Base-by-base conservation (phyloP, 1,140 invertebrate species). In the Drosophila oshimai region DNA sequence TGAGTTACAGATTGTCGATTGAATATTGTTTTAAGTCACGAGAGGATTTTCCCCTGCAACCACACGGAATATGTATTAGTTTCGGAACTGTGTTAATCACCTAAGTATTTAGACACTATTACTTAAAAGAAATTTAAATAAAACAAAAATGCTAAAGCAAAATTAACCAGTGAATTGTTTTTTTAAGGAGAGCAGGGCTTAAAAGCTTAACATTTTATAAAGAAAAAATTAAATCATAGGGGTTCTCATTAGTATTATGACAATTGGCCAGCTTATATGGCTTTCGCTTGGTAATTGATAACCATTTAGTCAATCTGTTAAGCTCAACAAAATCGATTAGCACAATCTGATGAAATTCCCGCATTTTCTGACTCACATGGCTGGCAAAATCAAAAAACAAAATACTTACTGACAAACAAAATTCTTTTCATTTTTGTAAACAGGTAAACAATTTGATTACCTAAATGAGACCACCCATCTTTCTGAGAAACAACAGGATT, bases 41-140 rank as follows among this genome's bases (percentile, higher is more conserved):
- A 45, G 31, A 34, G 36, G 33, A 64, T 51, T 39, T 49, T 29
- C 36, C 26, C 34, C 47, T 15, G 20, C 53, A 60, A 53, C 45
- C 45, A 71, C 50, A 57, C 53, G 54, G 70, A 72, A 73, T 83
- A 70, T 87, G 83, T 87, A 87, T 87, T 87, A 88, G 76, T 81
- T 87, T 67, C 61, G 83, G 75, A 87, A 87, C 81, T 87, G 81
- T 87, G 81, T 87, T 87, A 87, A 77, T 88, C 77, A 87, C 81
- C 77, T 87, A 87, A 87, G 81, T 87, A 88, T 88, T 81, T 87
- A 87, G 81, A 88, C 83, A 87, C 74, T 87, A 87, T 88, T 88
- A 87, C 77, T 74, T 77, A 86, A 87, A 72, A 62, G 13, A 72
- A 67, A 78, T 84, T 78, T 74, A 60, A 71, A 71, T 55, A 73